These are phyloP conservation scores for Petaurus breviceps DNA, from an alignment of 2,113 vertebrate species.

Conservation along the genomic window DNA sequence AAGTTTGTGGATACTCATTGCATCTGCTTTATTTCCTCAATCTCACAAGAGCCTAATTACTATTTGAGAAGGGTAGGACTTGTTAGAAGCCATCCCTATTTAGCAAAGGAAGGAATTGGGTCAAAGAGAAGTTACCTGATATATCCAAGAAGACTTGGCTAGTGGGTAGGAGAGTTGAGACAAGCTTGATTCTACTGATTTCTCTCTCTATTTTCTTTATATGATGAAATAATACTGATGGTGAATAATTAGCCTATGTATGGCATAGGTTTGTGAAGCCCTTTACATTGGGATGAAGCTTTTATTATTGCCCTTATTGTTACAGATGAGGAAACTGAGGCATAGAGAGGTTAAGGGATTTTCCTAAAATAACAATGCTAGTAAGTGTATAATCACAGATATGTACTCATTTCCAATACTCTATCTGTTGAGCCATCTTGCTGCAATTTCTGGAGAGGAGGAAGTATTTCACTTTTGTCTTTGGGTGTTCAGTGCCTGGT, in stretches of 20 bases:
- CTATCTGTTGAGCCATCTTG: not conserved
- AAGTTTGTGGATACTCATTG: not conserved
- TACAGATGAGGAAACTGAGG: not conserved
- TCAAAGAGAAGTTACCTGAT: not conserved
- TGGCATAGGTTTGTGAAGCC: not conserved
- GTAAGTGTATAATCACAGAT: not conserved
- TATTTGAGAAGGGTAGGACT: not conserved
- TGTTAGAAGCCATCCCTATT: not conserved
- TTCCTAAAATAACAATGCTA: not conserved
- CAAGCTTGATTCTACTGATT: not conserved
- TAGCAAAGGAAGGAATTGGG: not conserved
- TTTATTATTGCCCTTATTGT: not conserved
- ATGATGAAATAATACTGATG: not conserved
- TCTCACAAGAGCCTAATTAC: not conserved
- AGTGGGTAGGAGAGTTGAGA: not conserved
- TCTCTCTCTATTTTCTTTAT: not conserved
- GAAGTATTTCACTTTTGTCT: not conserved
- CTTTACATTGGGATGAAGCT: not conserved
- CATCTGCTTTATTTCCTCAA: not conserved
- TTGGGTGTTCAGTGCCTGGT: not conserved
- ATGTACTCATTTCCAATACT: not conserved
- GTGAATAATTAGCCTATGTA: not conserved
- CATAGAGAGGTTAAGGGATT: not conserved
- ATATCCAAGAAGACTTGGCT: not conserved
- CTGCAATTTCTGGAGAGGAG: not conserved